phyloP scores from a whole-genome alignment of 2,113 vertebrate species.

The Neoarius graeffei region DNA sequence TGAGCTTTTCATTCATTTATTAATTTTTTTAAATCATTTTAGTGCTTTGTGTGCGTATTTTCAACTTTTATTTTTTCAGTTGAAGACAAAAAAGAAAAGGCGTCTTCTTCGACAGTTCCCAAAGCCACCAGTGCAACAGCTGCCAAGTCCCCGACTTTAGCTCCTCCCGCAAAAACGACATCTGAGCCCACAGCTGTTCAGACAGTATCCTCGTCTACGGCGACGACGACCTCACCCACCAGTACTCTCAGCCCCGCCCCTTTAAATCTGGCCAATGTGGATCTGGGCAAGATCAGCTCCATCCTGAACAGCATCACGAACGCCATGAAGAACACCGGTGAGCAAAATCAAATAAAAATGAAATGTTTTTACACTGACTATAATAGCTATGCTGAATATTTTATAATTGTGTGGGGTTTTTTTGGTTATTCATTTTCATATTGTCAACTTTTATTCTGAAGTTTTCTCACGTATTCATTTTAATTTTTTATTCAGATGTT shows the following conservation, averaged over 20 bases:
- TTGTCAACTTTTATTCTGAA: too few species aligned
- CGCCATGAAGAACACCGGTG: conserved; percentile 96
- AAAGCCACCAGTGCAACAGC: conserved; percentile 59
- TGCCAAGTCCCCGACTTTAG: conserved; percentile 47
- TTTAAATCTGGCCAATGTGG: conserved; percentile 92
- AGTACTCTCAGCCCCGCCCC: conserved; percentile 61
- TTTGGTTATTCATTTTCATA: too few species aligned
- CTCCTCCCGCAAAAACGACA: conserved; percentile 31
- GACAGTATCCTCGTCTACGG: conserved; percentile 43
- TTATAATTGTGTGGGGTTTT: too few species aligned
- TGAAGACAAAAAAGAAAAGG: conserved; percentile 83
- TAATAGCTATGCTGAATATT: too few species aligned
- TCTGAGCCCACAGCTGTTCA: conserved; percentile 39
- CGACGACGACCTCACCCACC: conserved; percentile 43
- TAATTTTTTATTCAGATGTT: too few species aligned
- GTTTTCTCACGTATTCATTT: too few species aligned
- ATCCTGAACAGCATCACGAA: conserved; percentile 93
- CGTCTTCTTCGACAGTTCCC: conserved; percentile 54
- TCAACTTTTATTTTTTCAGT: conserved; percentile 57
- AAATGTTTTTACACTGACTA: not conserved
- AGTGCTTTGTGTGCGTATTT: not conserved
- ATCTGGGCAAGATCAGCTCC: conserved; percentile 97
- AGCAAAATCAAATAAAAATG: conserved; percentile 50
- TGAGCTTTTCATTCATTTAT: conserved; percentile 58
- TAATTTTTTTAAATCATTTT: not conserved